Evolutionary conservation across 64 coral and sea anemone species (phyloP), one percentile per base, ranked within the genome.

Genomic region (Catalaphyllia jardinei): DNA sequence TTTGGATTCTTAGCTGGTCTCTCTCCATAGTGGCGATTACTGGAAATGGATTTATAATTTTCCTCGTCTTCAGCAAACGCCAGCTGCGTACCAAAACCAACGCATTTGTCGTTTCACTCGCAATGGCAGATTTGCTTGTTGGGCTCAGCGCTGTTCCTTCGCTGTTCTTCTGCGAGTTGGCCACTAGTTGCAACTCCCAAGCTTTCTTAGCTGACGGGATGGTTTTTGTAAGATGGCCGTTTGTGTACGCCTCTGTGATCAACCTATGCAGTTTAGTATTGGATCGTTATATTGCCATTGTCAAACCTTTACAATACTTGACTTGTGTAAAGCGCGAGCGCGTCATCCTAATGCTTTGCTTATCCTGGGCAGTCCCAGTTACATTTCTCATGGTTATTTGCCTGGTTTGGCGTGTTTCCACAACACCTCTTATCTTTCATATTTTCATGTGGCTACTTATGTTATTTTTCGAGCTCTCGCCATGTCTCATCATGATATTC

Each of bases 71-170:
- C 25, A 69, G n/a, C 2, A 24, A 27, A n/a, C 22, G 22, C 4
- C 65, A 69, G 65, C 65, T 69, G 22, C 65, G 65, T 8, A 69
- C 65, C 65, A 69, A 69, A 69, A 69, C 65, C 65, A 69, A 69
- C 65, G 65, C 65, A 24, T 69, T 69, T 69, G 24, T 69, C 9
- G 65, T 27, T 24, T 69, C 65, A 11, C 25, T 69, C 10, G 20
- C 65, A 11, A n/a, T 69, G 65, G 65, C 65, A 11, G 65, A 69
- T 25, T 69, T 69, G 20, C 10, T 5, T 25, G 65, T 69, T 11
- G 65, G 65, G 20, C 3, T 69, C n/a, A 69, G 20, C 20, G 65
- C 25, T 69, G 65, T 69, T 69, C 65, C 65, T 25, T 10, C n/a
- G n/a, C n/a, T 69, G 25, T 69, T 69, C 22, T 27, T 25, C 65